Evolutionary conservation across 2,797 vertebrate species (phyloP), one percentile per base, ranked within the genome.

Genomic region (Huso huso): DNA sequence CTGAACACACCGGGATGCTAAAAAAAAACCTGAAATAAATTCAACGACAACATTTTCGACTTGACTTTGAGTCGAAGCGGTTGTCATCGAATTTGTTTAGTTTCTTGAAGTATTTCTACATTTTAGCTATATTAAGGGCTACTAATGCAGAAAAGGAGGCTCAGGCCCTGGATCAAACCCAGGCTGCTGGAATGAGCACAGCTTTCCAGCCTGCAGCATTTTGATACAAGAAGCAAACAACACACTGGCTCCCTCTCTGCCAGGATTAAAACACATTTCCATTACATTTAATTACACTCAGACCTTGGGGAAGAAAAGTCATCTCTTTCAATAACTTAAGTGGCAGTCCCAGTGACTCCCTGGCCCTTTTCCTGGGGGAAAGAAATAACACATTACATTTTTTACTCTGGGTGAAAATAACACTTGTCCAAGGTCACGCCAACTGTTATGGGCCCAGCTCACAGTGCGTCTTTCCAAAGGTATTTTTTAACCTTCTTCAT

Each of bases 251-350:
- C 7, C 37, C 13, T 18, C 23, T 18, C 61, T 62, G 61, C 61
- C 61, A 62, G 61, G n/a, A 62, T 62, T 37, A 7, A 62, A 48
- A 37, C 61, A 18, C 15, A 18, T 18, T 18, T 18, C 15, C 15
- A 18, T 18, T 18, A 62, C 18, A 62, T 62, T 62, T 62, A 62
- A 48, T 37, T 48, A 37, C 61, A 62, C 61, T 62, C 18, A 9
- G 37, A 62, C 61, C 61, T 37, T 62, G n/a, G 23, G 61, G 11
- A 23, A 62, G 18, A 23, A 48, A 62, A 10, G 61, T 48, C 6
- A 23, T 62, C 37, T 10, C 52, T n/a, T 37, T 18, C 15, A 62
- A 62, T 62, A 37, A 48, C 10, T 62, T 37, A 62, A 62, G 37
- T 48, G 37, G 8, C 7, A 10, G 18, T 9, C 11, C 61, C 61